Conservation (phyloP, 2,113 vertebrate genomes). For the Donacobius atricapilla region DNA sequence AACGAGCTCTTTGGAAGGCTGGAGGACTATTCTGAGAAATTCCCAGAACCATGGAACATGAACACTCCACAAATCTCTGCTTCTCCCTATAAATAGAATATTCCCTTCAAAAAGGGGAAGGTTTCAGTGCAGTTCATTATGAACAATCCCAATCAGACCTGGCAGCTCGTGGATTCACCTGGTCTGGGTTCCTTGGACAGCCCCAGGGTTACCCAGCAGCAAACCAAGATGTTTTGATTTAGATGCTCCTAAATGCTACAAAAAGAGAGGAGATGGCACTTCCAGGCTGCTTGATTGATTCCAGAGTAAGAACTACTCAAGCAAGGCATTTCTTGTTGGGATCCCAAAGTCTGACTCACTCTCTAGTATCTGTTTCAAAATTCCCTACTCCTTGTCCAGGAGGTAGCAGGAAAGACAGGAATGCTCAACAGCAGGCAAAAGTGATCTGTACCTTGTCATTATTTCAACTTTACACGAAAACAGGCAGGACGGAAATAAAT, state of each 20-base stretch:
- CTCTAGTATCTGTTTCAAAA: not conserved
- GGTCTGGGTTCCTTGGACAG: not conserved
- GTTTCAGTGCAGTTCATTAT: not conserved
- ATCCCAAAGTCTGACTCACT: not conserved
- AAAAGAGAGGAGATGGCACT: not conserved
- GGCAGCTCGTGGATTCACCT: not conserved
- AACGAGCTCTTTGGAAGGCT: not conserved
- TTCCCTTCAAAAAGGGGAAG: not conserved
- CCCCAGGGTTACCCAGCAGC: not conserved
- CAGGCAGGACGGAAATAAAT: not conserved
- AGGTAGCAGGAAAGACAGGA: not conserved
- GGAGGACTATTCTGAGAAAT: not conserved
- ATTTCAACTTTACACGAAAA: not conserved
- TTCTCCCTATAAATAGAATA: not conserved
- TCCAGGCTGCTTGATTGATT: not conserved
- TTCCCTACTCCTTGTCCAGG: not conserved
- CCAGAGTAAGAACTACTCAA: not conserved
- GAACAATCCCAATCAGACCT: not conserved
- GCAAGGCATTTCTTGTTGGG: not conserved
- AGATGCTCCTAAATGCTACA: not conserved
- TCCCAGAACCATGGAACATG: not conserved
- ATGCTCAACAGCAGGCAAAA: not conserved
- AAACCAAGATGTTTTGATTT: not conserved
- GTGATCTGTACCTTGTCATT: not conserved
- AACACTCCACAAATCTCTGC: not conserved